Evolutionary conservation across 2,888 invertebrate species (phyloP).

Genomic region (Aphodius granarius): DNA sequence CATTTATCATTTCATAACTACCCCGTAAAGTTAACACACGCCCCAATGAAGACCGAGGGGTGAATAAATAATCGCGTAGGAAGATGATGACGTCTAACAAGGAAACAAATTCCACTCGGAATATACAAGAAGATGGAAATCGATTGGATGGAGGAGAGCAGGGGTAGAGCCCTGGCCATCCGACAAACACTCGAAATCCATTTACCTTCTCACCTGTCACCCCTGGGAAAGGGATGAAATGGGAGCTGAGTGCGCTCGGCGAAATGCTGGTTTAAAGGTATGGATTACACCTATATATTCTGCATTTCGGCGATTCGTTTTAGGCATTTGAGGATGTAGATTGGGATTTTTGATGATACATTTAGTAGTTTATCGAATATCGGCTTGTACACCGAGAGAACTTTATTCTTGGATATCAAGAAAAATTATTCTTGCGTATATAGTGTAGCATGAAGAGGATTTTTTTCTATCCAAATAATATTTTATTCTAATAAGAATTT

Average conservation of each 20-base stretch:
- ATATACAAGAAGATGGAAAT: background rate
- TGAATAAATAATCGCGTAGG: background rate
- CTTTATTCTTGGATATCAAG: no score
- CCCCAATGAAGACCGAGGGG: background rate
- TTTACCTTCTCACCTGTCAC: background rate
- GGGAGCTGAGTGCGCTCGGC: background rate
- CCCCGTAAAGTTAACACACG: background rate
- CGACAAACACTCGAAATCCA: background rate
- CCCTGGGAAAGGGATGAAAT: background rate
- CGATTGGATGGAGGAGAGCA: background rate
- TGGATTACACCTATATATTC: background rate
- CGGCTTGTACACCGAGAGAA: no score
- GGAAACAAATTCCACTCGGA: background rate
- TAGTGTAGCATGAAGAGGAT: no score
- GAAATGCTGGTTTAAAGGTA: background rate
- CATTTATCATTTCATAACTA: no score
- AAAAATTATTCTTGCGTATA: no score
- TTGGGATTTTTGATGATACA: background rate
- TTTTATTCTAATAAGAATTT: no score
- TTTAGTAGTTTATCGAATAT: background rate
- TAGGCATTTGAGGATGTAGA: background rate
- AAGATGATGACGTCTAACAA: background rate
- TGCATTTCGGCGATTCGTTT: background rate
- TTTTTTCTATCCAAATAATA: no score
- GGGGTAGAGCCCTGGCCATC: background rate